These are phyloP conservation scores for Porites lobata DNA, from an alignment of 92 coral and sea anemone species.

Conservation along the genomic window DNA sequence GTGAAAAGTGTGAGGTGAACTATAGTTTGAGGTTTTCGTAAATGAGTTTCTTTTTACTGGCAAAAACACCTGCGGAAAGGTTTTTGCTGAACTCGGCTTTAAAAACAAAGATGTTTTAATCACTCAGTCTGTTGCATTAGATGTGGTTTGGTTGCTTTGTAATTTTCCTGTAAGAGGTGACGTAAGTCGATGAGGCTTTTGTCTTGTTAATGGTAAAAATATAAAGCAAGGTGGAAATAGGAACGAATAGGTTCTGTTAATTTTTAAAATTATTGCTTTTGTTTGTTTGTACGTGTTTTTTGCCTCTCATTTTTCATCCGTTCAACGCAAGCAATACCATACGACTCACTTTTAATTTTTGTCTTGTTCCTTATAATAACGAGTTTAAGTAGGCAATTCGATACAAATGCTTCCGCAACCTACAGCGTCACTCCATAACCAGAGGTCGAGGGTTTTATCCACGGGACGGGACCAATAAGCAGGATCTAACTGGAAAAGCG, in stretches of 20 bases:
- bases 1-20: not conserved
- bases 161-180: not conserved
- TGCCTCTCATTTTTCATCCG: too few species aligned
- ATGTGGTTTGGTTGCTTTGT: not conserved
- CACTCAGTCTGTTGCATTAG: not conserved
- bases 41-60: not conserved
- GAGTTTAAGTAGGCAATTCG: too few species aligned
- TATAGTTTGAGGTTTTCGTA: not conserved
- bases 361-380: too few species aligned
- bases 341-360: too few species aligned
- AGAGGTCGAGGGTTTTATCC: too few species aligned
- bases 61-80: slow-evolving; percentile 26
- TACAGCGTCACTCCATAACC: too few species aligned
- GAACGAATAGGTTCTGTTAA: not conserved
- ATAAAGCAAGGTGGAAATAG: not conserved
- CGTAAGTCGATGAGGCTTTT: not conserved
- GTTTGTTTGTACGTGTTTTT: too few species aligned
- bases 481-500: too few species aligned
- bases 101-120: not conserved
- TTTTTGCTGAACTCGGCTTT: not conserved
- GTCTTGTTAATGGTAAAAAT: not conserved
- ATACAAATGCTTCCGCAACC: too few species aligned
- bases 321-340: too few species aligned
- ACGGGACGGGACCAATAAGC: too few species aligned
- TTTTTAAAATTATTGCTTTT: not conserved